Percentiles rank a stretch among this genome's conserved stretches.
Conservation (phyloP, 2,888 invertebrate genomes). For the Ophion ventricosus region DNA sequence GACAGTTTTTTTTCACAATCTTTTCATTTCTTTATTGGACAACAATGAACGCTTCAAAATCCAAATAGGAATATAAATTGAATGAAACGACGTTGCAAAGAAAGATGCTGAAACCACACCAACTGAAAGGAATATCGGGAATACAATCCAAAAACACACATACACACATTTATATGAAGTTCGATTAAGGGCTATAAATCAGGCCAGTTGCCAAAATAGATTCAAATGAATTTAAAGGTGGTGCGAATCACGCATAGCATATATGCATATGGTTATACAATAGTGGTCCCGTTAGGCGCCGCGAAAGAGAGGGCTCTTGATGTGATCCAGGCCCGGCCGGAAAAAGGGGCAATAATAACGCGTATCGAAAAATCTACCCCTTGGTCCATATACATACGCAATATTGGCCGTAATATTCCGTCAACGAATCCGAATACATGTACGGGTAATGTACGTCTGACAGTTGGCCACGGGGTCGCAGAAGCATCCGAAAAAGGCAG, state of each 20-base stretch:
- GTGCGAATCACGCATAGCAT: constrained; percentile 28
- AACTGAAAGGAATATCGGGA: not conserved
- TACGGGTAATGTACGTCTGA: constrained; percentile 43
- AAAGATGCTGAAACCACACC: not conserved
- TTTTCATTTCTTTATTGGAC: no score
- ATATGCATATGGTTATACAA: constrained; percentile 58
- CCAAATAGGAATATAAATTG: not conserved
- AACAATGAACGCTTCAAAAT: not conserved
- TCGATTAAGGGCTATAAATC: constrained; percentile 16
- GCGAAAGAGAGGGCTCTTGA: constrained; percentile 52
- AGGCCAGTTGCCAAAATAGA: constrained; percentile 52
- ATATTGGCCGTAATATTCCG: constrained; percentile 60
- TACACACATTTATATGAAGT: not conserved
- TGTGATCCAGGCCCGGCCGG: constrained; percentile 38
- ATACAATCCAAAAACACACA: not conserved
- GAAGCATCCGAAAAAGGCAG: constrained; percentile 50
- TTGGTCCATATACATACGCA: constrained; percentile 50
- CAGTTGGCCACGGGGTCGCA: constrained; percentile 54
- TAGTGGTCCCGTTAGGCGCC: constrained; percentile 47
- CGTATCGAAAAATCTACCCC: constrained; percentile 53
- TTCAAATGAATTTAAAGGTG: constrained; percentile 58
- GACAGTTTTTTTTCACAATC: no score
- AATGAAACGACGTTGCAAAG: not conserved
- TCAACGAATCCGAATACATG: constrained; percentile 22
- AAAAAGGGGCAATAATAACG: constrained; percentile 59